Percentiles rank a stretch among this genome's conserved stretches.
Evolutionary conservation across 1,140 invertebrate genomes (phyloP).

Genomic region (Lepidotrigona ventralis): DNA sequence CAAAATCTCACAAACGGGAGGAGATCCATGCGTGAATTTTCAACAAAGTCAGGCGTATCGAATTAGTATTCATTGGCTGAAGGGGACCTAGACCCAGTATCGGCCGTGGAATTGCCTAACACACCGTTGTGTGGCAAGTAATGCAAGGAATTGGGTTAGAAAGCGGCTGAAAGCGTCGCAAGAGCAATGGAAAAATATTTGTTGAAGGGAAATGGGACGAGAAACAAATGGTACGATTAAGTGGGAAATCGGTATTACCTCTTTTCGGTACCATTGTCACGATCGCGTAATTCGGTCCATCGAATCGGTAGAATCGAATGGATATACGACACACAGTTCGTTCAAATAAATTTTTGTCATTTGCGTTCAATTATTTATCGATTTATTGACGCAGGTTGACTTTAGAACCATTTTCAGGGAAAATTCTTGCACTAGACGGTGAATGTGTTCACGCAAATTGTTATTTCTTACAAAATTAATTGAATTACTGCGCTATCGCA

Average conservation of each 20-base stretch:
- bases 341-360: neutral
- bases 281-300: neutral
- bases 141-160: conserved; percentile 67
- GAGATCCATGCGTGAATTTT: neutral
- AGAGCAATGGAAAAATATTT: neutral
- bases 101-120: conserved; percentile 63
- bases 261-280: neutral
- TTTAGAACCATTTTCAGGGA: too few species aligned
- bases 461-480: too few species aligned
- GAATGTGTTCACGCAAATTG: too few species aligned
- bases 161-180: conserved; percentile 43
- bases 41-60: neutral
- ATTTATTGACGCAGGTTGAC: too few species aligned
- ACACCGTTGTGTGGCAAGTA: conserved; percentile 51
- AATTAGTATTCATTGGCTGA: conserved; percentile 60
- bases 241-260: neutral
- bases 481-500: too few species aligned
- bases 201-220: conserved; percentile 8
- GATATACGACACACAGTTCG: neutral
- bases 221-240: neutral
- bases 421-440: too few species aligned
- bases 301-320: neutral
- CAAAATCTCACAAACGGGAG: neutral
- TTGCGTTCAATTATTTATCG: neutral
- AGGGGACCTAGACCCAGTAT: conserved; percentile 67